phyloP scores from a whole-genome alignment of 2,797 vertebrate genomes.

The Anabas testudineus region DNA sequence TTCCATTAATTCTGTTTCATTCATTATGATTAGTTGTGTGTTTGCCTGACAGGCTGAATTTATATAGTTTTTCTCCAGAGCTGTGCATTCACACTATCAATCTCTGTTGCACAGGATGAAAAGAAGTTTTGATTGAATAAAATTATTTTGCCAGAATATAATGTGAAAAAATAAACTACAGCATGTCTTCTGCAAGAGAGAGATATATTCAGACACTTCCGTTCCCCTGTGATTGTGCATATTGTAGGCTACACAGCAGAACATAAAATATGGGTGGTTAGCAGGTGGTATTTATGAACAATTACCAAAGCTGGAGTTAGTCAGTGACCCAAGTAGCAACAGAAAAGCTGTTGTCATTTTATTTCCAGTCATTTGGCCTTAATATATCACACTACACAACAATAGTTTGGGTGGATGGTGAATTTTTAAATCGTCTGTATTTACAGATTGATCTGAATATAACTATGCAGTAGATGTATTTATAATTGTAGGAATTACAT shows the following conservation, averaged over 20 bases:
- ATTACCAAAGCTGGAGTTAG: too few species aligned
- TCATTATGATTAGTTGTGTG: background rate
- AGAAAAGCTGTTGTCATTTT: background rate
- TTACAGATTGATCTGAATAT: background rate
- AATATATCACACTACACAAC: background rate
- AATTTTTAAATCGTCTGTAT: background rate
- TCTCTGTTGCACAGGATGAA: background rate
- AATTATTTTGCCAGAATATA: background rate
- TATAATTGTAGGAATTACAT: background rate
- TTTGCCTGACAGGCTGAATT: background rate
- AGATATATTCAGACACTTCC: too few species aligned
- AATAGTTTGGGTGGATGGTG: background rate
- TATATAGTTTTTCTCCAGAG: background rate
- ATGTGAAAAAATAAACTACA: background rate
- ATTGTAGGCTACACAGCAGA: background rate
- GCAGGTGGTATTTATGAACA: background rate
- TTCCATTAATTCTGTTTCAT: background rate
- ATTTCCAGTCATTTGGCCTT: background rate
- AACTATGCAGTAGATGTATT: background rate
- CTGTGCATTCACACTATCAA: background rate
- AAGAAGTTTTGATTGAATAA: background rate
- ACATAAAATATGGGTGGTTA: background rate
- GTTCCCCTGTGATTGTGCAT: background rate
- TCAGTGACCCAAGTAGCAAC: background rate
- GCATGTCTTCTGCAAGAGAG: too few species aligned